These are phyloP conservation scores for Drosophila santomea DNA, from an alignment of 1,140 invertebrate genomes.

Conservation along the genomic window DNA sequence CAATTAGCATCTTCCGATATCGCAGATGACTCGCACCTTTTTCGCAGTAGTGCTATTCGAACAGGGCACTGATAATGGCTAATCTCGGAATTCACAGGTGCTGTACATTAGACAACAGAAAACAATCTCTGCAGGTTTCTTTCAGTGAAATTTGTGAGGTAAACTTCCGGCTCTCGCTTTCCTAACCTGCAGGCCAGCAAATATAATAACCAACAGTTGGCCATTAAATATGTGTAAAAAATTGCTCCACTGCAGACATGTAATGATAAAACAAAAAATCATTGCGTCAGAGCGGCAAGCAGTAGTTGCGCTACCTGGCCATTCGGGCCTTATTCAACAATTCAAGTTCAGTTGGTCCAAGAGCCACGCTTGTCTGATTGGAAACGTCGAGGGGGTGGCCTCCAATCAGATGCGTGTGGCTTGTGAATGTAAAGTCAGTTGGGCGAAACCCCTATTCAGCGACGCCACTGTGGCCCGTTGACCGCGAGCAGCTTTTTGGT, in stretches of 20 bases:
- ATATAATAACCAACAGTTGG: constrained; percentile 17
- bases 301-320: constrained; percentile 37
- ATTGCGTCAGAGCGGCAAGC: constrained; percentile 62
- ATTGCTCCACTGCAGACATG: constrained; percentile 22
- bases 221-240: constrained; percentile 37
- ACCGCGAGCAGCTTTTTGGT: constrained; percentile 54
- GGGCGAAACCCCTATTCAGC: background rate
- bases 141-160: constrained; percentile 15
- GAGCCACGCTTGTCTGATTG: constrained; percentile 11
- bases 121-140: constrained; percentile 7
- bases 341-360: constrained; percentile 71
- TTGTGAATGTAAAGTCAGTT: constrained; percentile 5
- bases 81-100: constrained; percentile 3
- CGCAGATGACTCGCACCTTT: constrained; percentile 17
- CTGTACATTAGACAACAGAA: background rate
- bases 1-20: constrained; percentile 56
- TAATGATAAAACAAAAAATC: constrained; percentile 48
- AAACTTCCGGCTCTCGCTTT: constrained; percentile 37
- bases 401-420: constrained; percentile 15
- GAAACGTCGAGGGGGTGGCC: constrained; percentile 3
- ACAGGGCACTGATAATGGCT: constrained; percentile 3
- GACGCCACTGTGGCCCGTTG: constrained; percentile 39
- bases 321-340: constrained; percentile 41
- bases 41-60: constrained; percentile 3
- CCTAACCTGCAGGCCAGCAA: constrained; percentile 25